Conservation (phyloP, 2,888 invertebrate species). For the Metopia argyrocephala region DNA sequence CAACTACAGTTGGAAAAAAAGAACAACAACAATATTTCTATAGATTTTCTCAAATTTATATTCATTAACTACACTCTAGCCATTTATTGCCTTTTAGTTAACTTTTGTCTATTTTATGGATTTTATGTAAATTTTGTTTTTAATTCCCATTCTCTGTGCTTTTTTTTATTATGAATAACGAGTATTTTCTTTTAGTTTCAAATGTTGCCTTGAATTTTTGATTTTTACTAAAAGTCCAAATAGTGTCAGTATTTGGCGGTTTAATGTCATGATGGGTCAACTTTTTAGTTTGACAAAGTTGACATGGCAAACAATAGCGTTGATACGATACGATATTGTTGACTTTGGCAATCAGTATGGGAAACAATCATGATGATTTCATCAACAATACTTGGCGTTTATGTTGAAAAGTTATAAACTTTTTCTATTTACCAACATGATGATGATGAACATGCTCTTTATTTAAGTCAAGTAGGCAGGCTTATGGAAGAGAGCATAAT, state of each 20-base stretch:
- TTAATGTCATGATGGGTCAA: conserved; percentile 54
- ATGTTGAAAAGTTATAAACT: conserved; percentile 33
- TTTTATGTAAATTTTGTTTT: conserved; percentile 17
- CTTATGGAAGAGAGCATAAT: background rate
- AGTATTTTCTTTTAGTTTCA: conserved; percentile 6
- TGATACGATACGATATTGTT: background rate
- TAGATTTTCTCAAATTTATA: conserved; percentile 21
- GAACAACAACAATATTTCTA: background rate
- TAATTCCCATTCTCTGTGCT: background rate
- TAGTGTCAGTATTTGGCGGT: conserved; percentile 44
- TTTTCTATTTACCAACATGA: conserved; percentile 35
- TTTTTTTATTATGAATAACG: background rate
- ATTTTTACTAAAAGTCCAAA: conserved; percentile 23
- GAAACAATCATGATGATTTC: background rate
- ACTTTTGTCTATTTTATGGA: conserved; percentile 32
- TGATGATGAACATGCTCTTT: conserved; percentile 25
- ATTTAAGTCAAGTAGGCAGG: conserved; percentile 2
- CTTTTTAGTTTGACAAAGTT: conserved; percentile 37
- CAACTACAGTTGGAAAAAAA: background rate
- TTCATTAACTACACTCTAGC: conserved; percentile 28
- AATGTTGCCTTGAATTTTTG: conserved; percentile 10
- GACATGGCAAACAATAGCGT: conserved; percentile 22
- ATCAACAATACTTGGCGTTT: conserved; percentile 6
- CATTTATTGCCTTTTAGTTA: conserved; percentile 39
- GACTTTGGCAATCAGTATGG: no score